Percentiles rank a stretch among this genome's conserved stretches.
These are phyloP conservation scores for Cynocephalus volans DNA, from an alignment of 2,113 vertebrate species.

Conservation along the genomic window DNA sequence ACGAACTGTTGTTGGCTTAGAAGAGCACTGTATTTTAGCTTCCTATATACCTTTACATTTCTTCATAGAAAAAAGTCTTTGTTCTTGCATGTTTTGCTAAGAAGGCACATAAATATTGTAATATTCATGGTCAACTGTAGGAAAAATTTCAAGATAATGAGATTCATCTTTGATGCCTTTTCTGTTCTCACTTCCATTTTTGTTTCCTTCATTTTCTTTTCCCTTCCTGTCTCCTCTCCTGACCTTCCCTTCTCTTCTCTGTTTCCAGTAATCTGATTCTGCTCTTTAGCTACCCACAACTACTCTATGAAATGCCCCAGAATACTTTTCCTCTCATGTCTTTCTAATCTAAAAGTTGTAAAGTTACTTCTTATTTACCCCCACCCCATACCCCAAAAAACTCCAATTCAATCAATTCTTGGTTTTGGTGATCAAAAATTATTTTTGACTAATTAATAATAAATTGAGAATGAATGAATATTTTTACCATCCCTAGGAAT, in stretches of 20 bases:
- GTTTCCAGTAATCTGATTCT: neutral
- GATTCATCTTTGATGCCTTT: neutral
- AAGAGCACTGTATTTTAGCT: neutral
- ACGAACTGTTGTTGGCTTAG: neutral
- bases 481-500: neutral
- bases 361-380: neutral
- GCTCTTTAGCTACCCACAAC: neutral
- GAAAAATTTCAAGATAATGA: slow-evolving; percentile 5
- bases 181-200: neutral
- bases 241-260: neutral
- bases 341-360: neutral
- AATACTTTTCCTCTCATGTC: neutral
- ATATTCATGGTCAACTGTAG: neutral
- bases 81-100: slow-evolving; percentile 34
- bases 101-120: neutral
- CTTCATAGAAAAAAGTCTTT: neutral
- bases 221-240: neutral
- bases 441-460: neutral
- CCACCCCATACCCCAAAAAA: neutral
- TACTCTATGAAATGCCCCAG: neutral
- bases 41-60: slow-evolving; percentile 7
- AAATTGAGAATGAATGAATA: neutral
- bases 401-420: neutral
- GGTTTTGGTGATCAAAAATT: neutral
- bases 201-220: neutral